These are phyloP conservation scores for Setipinna tenuifilis DNA, from an alignment of 2,797 vertebrate genomes.

Conservation along the genomic window DNA sequence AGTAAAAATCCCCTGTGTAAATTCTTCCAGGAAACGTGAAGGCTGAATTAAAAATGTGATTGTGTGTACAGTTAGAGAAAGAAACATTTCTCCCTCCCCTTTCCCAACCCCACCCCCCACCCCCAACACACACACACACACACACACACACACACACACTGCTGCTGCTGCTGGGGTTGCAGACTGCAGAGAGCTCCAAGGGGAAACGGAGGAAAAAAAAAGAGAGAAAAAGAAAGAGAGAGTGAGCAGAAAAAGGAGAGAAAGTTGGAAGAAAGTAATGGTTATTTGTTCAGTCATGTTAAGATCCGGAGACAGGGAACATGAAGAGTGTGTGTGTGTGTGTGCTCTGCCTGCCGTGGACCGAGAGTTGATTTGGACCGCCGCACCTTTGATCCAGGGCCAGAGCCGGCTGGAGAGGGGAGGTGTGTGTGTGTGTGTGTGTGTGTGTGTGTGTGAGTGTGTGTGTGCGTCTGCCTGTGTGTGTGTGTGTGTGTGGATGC, in stretches of 20 bases:
- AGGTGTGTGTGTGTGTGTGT: conserved; percentile 22
- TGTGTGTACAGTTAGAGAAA: conserved; percentile 25
- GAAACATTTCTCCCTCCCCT: neutral
- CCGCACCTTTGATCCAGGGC: conserved; percentile 46
- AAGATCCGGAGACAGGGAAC: conserved; percentile 47
- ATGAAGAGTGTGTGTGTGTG: conserved; percentile 33
- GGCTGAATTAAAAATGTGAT: conserved; percentile 28
- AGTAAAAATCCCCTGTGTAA: conserved; percentile 40
- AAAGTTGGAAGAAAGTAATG: conserved; percentile 30
- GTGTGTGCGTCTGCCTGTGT: neutral
- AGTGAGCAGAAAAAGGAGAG: conserved; percentile 16
- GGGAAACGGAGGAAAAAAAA: neutral
- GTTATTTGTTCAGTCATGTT: conserved; percentile 55
- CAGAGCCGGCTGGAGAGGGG: conserved; percentile 38
- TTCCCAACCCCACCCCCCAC: no score
- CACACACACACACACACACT: no score
- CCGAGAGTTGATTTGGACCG: conserved; percentile 40
- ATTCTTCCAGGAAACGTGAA: conserved; percentile 25
- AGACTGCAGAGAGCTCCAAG: neutral
- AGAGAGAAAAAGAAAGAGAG: no score
- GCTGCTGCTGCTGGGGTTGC: neutral
- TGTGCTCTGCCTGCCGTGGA: conserved; percentile 18
- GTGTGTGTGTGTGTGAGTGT: neutral
- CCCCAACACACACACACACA: no score
- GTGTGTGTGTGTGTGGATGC: no score